phyloP scores from a whole-genome alignment of 2,888 invertebrate genomes.

The Selenia dentaria region DNA sequence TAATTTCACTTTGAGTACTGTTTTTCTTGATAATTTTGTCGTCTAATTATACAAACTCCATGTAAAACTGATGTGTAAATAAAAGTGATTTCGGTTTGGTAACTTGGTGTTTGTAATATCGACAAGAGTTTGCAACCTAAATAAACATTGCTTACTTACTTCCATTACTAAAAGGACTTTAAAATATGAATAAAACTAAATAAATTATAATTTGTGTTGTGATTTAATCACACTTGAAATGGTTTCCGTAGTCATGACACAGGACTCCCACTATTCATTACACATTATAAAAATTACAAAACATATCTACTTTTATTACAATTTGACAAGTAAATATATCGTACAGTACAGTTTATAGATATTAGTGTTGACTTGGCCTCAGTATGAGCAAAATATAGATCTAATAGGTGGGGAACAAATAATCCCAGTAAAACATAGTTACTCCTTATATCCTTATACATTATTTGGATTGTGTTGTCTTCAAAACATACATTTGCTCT shows the following conservation, averaged over 20 bases:
- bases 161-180: neutral
- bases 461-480: no score
- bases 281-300: conserved; percentile 40
- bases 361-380: conserved; percentile 23
- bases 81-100: conserved; percentile 83
- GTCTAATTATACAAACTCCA: conserved; percentile 75
- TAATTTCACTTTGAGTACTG: conserved; percentile 77
- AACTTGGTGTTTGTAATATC: conserved; percentile 34
- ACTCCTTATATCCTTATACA: no score
- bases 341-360: conserved; percentile 23
- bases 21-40: conserved; percentile 77
- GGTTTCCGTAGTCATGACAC: conserved; percentile 47
- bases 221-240: conserved; percentile 78
- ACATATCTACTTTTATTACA: conserved; percentile 28
- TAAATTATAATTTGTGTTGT: conserved; percentile 51
- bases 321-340: conserved; percentile 28
- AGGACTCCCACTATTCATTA: conserved; percentile 36
- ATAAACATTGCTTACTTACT: neutral
- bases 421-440: neutral
- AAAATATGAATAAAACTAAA: conserved; percentile 43
- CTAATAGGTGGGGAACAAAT: conserved; percentile 4
- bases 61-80: conserved; percentile 79
- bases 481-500: no score
- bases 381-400: conserved; percentile 10
- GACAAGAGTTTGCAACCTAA: neutral